A percentile compares a stretch with the other conserved stretches of the same genome.
phyloP scores from a whole-genome alignment of 2,888 invertebrate genomes.

The Trachelus tabidus region DNA sequence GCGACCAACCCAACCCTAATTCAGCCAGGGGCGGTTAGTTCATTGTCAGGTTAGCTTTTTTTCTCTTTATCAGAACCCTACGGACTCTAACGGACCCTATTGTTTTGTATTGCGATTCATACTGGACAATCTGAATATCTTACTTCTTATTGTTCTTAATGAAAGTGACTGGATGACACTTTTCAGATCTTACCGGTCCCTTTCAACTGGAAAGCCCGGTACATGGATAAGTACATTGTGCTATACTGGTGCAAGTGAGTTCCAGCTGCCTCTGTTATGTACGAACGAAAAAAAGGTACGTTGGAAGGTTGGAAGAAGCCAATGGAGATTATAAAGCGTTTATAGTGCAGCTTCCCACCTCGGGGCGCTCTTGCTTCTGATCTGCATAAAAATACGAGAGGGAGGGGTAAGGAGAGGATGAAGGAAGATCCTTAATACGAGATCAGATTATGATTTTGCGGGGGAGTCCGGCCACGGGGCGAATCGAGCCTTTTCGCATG shows the following conservation, averaged over 20 bases:
- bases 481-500: no score
- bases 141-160: no score
- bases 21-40: slow-evolving; percentile 44
- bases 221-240: no score
- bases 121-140: no score
- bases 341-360: slow-evolving; percentile 60
- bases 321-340: slow-evolving; percentile 62
- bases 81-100: slow-evolving; percentile 31
- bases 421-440: slow-evolving; percentile 44
- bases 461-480: slow-evolving; percentile 42
- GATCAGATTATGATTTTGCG: slow-evolving; percentile 63
- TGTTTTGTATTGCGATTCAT: not conserved
- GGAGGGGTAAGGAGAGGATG: slow-evolving; percentile 14
- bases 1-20: not conserved
- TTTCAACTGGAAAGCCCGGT: no score
- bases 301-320: slow-evolving; percentile 19
- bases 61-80: slow-evolving; percentile 35
- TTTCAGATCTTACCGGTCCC: no score
- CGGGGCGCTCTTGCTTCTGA: slow-evolving; percentile 57
- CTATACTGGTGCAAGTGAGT: no score
- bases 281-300: no score
- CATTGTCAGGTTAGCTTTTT: slow-evolving; percentile 45
- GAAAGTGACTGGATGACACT: no score
- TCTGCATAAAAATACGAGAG: slow-evolving; percentile 63
- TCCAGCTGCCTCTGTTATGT: no score